These are phyloP conservation scores for Dascillus cervinus DNA, from an alignment of 2,888 invertebrate genomes.

Conservation along the genomic window DNA sequence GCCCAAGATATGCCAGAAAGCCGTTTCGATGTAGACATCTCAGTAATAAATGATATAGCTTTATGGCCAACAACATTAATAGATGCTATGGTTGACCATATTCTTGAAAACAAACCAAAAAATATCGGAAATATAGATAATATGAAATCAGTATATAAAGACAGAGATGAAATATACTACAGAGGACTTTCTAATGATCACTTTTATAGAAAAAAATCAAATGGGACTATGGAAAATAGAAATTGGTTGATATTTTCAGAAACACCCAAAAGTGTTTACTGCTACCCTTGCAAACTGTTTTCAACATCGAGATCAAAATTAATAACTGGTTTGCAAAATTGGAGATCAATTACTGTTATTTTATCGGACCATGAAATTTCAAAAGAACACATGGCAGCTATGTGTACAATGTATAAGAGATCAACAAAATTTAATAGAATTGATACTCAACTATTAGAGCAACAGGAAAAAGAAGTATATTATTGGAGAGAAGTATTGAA, in stretches of 20 bases:
- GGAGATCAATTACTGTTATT: neutral
- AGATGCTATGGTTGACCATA: neutral
- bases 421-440: neutral
- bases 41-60: neutral
- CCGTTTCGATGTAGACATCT: no score
- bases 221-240: no score
- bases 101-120: neutral
- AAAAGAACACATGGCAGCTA: neutral
- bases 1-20: no score
- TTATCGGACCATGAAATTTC: neutral
- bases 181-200: neutral
- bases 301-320: neutral
- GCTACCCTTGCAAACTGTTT: neutral
- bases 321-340: neutral
- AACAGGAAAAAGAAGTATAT: neutral
- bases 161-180: neutral
- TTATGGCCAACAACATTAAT: neutral
- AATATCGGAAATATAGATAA: neutral
- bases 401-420: neutral
- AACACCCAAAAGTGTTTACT: neutral
- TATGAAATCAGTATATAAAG: neutral
- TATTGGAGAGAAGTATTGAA: slow-evolving; percentile 3
- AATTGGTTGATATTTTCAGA: neutral
- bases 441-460: neutral
- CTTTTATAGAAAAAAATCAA: neutral